Percentiles rank a stretch among this genome's conserved stretches.
These are phyloP conservation scores for Micronisus gabar DNA, from an alignment of 2,113 vertebrate species.

Conservation along the genomic window DNA sequence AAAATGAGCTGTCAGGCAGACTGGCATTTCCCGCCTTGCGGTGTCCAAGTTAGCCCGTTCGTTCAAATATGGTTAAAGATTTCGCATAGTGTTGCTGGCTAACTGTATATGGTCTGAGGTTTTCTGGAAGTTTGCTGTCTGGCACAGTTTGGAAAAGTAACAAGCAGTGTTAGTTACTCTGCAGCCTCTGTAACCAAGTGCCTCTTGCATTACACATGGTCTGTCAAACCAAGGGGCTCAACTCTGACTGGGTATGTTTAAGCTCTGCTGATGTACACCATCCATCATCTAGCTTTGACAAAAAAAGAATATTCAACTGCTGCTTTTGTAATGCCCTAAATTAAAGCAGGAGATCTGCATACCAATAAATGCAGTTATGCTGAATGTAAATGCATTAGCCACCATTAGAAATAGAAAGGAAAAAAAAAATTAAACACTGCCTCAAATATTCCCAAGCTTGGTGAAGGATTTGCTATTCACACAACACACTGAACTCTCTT, in stretches of 20 bases:
- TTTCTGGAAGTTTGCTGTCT: constrained; percentile 56
- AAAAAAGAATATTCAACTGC: background rate
- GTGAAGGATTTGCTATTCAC: background rate
- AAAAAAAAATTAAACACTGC: background rate
- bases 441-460: background rate
- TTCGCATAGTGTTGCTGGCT: constrained; percentile 38
- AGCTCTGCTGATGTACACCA: background rate
- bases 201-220: constrained; percentile 29
- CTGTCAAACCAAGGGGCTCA: background rate
- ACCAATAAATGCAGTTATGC: background rate
- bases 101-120: constrained; percentile 65
- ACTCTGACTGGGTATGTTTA: background rate
- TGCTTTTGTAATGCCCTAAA: background rate
- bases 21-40: constrained; percentile 31
- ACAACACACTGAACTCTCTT: background rate
- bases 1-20: constrained; percentile 63
- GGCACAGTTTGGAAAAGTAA: constrained; percentile 44
- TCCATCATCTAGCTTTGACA: background rate
- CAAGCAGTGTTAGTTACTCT: background rate
- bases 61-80: constrained; percentile 65
- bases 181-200: background rate
- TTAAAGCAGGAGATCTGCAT: background rate
- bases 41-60: constrained; percentile 42
- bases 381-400: background rate
- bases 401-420: background rate